These are phyloP conservation scores for Cheilosia vulpina DNA, from an alignment of 2,888 invertebrate genomes.

Conservation along the genomic window DNA sequence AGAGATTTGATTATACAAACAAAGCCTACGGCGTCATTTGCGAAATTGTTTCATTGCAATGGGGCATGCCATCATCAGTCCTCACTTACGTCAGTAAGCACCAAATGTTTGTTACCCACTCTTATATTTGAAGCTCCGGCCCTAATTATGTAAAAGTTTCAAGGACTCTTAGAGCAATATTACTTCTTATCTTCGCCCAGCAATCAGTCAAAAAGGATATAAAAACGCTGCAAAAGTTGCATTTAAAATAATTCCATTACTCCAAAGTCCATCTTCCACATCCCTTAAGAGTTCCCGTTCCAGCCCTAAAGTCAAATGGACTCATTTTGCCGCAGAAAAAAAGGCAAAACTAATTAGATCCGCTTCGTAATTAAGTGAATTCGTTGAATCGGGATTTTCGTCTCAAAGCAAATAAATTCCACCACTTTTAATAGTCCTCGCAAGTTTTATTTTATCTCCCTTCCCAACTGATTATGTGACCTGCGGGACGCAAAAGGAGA, in stretches of 20 bases:
- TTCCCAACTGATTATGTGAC: conserved; percentile 17
- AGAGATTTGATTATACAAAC: too few species aligned
- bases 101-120: too few species aligned
- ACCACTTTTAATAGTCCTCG: conserved; percentile 56
- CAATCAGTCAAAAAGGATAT: conserved; percentile 2
- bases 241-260: conserved; percentile 25
- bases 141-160: too few species aligned
- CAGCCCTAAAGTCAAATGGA: conserved; percentile 30
- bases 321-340: conserved; percentile 48
- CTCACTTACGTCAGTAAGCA: too few species aligned
- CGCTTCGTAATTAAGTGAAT: conserved; percentile 68
- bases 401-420: conserved; percentile 55
- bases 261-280: conserved; percentile 4
- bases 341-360: conserved; percentile 67
- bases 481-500: conserved; percentile 40
- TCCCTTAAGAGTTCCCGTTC: conserved; percentile 4
- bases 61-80: too few species aligned
- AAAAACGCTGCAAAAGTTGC: conserved; percentile 16
- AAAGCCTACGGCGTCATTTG: too few species aligned
- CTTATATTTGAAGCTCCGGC: too few species aligned
- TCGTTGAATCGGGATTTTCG: conserved; percentile 55
- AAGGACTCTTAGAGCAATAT: not conserved
- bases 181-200: not conserved
- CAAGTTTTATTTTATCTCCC: conserved; percentile 27
- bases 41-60: too few species aligned